Evolutionary conservation across 2,113 vertebrate species (phyloP), one percentile per base, ranked within the genome.

Genomic region (Pitta sordida): DNA sequence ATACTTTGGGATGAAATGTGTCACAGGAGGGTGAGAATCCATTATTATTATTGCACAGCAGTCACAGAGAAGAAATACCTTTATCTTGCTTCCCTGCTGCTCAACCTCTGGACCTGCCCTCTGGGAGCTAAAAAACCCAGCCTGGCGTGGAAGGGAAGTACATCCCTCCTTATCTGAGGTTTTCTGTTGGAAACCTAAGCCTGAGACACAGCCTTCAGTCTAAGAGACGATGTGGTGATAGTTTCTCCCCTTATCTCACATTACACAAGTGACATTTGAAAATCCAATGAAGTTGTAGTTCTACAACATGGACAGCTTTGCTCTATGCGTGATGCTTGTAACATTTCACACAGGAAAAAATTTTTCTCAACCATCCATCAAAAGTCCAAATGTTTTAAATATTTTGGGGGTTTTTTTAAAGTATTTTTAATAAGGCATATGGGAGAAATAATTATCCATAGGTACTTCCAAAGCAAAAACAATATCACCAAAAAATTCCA

Each of bases 261-360:
- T 88, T 73, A 92, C 83, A 86, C 41, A 23, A 79, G 59, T 65
- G 76, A 81, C 80, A 94, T 96, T 88, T 91, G 63, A 73, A 88
- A 94, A 83, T 19, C 30, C 49, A 80, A 15, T 9, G 14, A 91
- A 82, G 70, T 3, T 29, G 20, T 18, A 89, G 24, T 46, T 84
- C 83, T 78, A 70, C 39, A 37, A 7, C 21, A 3, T 0, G 7
- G 30, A 36, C 44, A 44, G 73, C 56, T 74, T 44, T 68, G 16
- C 43, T 74, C 29, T 12, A 1, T 15, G 43, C 21, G 4, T 2
- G 13, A 44, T 46, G 39, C 26, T 64, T 7, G 1, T 15, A 51
- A 55, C 17, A 9, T 17, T 79, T 68, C n/a, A 36, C 22, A 13
- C 1, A 43, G 30, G 65, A 60, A 88, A 74, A 13, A 20, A 55